These are phyloP conservation scores for Bettongia penicillata DNA, from an alignment of 2,113 vertebrate species.

Conservation along the genomic window DNA sequence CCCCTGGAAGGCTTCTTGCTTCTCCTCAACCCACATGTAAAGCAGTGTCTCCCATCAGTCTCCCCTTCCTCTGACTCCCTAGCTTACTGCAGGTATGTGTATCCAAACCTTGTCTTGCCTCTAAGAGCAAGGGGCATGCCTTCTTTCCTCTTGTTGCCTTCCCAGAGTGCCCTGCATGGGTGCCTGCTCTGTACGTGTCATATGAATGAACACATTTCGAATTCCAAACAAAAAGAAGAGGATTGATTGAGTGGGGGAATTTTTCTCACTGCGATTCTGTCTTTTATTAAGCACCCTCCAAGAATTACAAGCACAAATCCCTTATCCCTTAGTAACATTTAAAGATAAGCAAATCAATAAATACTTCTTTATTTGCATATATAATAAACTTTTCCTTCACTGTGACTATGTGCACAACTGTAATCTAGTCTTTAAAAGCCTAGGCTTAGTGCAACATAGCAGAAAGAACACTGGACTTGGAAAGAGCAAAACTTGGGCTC, in stretches of 20 bases:
- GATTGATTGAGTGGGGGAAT: not conserved
- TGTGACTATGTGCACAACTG: not conserved
- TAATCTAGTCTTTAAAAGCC: not conserved
- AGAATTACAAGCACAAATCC: not conserved
- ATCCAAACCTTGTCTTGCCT: not conserved
- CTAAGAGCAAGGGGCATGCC: not conserved
- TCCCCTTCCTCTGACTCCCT: not conserved
- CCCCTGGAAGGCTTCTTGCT: not conserved
- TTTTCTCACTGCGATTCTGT: not conserved
- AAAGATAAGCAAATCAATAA: not conserved
- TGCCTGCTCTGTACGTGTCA: not conserved
- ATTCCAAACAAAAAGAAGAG: not conserved
- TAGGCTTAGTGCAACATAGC: not conserved
- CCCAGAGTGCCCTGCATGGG: not conserved
- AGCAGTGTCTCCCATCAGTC: not conserved
- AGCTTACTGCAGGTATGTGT: not conserved
- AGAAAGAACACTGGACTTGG: not conserved
- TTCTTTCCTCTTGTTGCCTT: not conserved
- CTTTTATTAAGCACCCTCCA: not conserved
- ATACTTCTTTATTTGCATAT: too few species aligned
- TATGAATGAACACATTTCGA: not conserved
- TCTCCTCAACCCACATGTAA: not conserved
- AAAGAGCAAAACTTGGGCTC: not conserved
- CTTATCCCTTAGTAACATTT: not conserved
- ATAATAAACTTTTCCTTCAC: not conserved